Conservation (phyloP, 2,797 vertebrate species). For the Sciurus vulgaris region DNA sequence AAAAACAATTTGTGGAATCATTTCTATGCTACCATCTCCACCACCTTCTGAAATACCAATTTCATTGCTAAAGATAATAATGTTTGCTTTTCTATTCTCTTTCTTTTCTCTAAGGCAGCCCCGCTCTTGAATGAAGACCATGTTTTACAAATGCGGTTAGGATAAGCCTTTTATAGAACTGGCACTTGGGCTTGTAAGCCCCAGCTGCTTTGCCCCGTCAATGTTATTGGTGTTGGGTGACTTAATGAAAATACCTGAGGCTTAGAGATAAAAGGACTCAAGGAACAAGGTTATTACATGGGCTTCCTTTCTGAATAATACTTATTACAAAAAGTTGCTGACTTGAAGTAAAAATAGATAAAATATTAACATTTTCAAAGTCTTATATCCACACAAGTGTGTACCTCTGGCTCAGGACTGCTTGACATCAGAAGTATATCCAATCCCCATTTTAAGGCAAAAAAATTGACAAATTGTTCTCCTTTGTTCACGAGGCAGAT, state of each 20-base stretch:
- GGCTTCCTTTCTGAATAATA: conserved; percentile 32
- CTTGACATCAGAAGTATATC: not conserved
- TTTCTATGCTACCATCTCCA: not conserved
- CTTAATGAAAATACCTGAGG: conserved; percentile 50
- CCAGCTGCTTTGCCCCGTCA: not conserved
- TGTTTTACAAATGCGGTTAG: conserved; percentile 1
- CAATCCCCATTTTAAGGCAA: not conserved
- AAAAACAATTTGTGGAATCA: not conserved
- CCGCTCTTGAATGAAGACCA: conserved; percentile 8
- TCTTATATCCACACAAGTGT: not conserved
- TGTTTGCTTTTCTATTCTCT: not conserved
- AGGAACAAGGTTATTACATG: not conserved
- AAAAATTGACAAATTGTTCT: conserved; percentile 33
- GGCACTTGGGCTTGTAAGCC: not conserved
- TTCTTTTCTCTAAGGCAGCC: not conserved
- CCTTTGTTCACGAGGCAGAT: not conserved
- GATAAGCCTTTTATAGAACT: conserved; percentile 20
- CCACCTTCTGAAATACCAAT: not conserved
- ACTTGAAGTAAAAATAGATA: conserved; percentile 20
- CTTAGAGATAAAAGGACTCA: conserved; percentile 53
- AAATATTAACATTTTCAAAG: conserved; percentile 49
- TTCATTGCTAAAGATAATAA: conserved; percentile 36
- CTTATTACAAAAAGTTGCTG: conserved; percentile 17
- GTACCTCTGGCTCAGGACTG: not conserved
- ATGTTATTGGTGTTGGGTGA: not conserved